phyloP scores from a whole-genome alignment of 2,888 invertebrate species.

The Torymus aiolomorphi region DNA sequence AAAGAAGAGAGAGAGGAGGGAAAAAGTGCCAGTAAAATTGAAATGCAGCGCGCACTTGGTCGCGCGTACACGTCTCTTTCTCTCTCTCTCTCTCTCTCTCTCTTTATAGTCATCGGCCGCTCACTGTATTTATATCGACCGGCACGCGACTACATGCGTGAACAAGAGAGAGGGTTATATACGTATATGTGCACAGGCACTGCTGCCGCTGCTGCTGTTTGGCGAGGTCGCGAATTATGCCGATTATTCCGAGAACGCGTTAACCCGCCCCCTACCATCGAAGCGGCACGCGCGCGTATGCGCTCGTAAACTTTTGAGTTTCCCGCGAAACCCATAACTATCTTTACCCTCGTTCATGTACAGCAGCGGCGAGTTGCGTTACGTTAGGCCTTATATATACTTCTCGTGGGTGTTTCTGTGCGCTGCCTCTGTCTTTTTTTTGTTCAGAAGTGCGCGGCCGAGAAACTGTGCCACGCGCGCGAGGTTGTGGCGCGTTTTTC shows the following conservation, averaged over 20 bases:
- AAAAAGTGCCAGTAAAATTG: slow-evolving; percentile 26
- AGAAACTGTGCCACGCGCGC: no score
- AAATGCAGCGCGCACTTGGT: slow-evolving; percentile 32
- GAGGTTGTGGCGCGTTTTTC: no score
- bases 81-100: no score
- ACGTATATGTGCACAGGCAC: no score
- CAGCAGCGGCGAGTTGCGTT: no score
- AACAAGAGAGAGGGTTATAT: no score
- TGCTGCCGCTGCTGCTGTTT: no score
- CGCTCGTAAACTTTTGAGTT: slow-evolving; percentile 54
- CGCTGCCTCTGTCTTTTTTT: no score
- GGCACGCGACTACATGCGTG: slow-evolving; percentile 29
- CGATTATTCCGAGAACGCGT: slow-evolving; percentile 51
- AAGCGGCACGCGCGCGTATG: background rate
- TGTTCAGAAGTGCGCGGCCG: no score
- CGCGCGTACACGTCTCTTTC: background rate
- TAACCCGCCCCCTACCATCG: no score
- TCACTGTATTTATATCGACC: slow-evolving; percentile 14
- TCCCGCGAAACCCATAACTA: slow-evolving; percentile 50
- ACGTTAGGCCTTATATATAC: no score
- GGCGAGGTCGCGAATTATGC: slow-evolving; percentile 50
- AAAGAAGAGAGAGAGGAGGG: background rate
- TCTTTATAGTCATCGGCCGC: slow-evolving; percentile 28
- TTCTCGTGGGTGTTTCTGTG: no score
- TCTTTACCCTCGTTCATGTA: slow-evolving; percentile 42